Base-by-base conservation (phyloP, 2,888 invertebrate genomes). In the Cephus rjabovi region DNA sequence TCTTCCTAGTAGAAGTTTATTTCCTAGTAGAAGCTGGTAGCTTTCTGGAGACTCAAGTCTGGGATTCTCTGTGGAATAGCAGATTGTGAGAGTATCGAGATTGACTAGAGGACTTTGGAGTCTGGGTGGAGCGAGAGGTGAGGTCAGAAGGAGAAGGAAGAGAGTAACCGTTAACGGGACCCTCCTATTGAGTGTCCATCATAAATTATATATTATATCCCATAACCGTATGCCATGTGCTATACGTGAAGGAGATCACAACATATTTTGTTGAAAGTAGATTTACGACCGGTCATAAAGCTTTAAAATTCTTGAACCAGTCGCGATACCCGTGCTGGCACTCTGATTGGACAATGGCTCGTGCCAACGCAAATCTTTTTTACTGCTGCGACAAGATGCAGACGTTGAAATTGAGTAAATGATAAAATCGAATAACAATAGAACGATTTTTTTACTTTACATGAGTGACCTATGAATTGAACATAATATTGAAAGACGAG, bases 121-220 rank as follows among this genome's bases (percentile, higher is more conserved):
- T 74, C 35, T 12, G 23, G 23, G 12, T 1, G 12, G n/a, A n/a
- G 35, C 35, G 34, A 34, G 74, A 12, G 6, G 30, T 15, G 74
- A 31, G 31, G 74, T 37, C 35, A 34, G 69, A 70, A 73, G 69
- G 37, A 56, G 23, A 1, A 40, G 40, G 23, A 40, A 56, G 56
- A 56, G 9, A 9, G 23, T 56, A 56, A 23, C 23, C 9, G 23
- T 76, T 79, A 79, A 76, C 76, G 76, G 79, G 74, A 79, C 74
- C 70, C 74, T 73, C 73, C 79, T 69, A 77, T 76, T 74, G 35
- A 76, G 76, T 76, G 78, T 40, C 34, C 76, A 76, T 79, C 78
- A 73, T 79, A 79, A 79, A 79, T 79, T 76, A 78, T 69, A 75
- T 34, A 74, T 74, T 74, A 74, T 37, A 74, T 74, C 74, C 35